phyloP scores from a whole-genome alignment of 1,140 invertebrate genomes.

The Phenacoccus solenopsis region DNA sequence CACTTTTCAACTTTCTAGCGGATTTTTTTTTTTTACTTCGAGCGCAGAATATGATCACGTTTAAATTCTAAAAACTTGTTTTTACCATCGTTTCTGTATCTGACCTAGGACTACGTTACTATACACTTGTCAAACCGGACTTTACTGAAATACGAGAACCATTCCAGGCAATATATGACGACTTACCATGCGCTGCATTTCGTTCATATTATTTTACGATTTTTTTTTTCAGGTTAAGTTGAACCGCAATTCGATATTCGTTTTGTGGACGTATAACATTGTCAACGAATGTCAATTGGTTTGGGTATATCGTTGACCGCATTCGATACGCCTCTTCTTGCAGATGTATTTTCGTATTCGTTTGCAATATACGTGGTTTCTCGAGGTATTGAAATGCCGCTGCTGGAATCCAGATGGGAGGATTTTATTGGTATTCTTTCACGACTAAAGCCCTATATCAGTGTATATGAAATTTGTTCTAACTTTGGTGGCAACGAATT shows the following conservation, averaged over 20 bases:
- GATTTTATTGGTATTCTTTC: too few relatives aligned
- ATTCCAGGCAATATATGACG: slow-evolving; percentile 16
- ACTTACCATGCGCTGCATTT: slow-evolving; percentile 9
- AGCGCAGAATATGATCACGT: slow-evolving; percentile 11
- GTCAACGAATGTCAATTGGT: slow-evolving; percentile 6
- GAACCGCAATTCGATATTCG: slow-evolving; percentile 16
- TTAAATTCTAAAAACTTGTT: slow-evolving; percentile 18
- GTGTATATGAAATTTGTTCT: too few relatives aligned
- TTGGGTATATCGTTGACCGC: slow-evolving; percentile 3
- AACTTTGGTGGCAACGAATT: too few relatives aligned
- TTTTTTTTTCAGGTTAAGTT: slow-evolving; percentile 17
- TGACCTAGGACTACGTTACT: slow-evolving; percentile 14
- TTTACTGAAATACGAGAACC: slow-evolving; percentile 17
- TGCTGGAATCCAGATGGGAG: too few relatives aligned
- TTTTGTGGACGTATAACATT: slow-evolving; percentile 1
- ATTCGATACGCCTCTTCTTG: background rate
- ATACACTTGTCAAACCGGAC: slow-evolving; percentile 16
- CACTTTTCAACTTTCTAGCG: slow-evolving; percentile 16
- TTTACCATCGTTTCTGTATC: slow-evolving; percentile 12
- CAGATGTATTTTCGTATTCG: too few relatives aligned
- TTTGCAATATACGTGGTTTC: too few relatives aligned
- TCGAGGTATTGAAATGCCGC: too few relatives aligned
- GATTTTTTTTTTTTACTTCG: slow-evolving; percentile 8
- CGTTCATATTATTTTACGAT: slow-evolving; percentile 13
- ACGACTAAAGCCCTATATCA: too few relatives aligned